These are phyloP conservation scores for Bovichtus diacanthus DNA, from an alignment of 2,797 vertebrate species.

Conservation along the genomic window DNA sequence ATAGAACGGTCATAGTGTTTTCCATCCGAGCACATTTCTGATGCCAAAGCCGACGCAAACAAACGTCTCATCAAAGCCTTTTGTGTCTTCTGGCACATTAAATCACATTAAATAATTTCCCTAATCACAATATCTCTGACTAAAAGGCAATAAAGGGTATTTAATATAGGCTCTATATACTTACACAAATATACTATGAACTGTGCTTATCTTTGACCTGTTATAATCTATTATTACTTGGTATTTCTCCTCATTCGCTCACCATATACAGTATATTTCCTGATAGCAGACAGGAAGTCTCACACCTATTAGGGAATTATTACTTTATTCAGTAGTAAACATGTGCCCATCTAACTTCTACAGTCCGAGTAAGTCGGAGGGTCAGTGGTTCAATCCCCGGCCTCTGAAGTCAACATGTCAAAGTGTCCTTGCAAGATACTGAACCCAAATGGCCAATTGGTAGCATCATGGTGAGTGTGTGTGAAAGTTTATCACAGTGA, in stretches of 20 bases:
- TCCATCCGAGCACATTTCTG: too few relatives aligned
- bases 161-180: conserved; percentile 38
- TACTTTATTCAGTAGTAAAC: conserved; percentile 66
- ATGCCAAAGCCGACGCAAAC: not conserved
- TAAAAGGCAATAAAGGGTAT: conserved; percentile 37
- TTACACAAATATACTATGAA: conserved; percentile 53
- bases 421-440: too few relatives aligned
- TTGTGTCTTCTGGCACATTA: conserved; percentile 7
- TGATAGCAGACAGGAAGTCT: conserved; percentile 17
- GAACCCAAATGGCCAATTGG: too few relatives aligned
- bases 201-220: conserved; percentile 67
- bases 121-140: conserved; percentile 10
- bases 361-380: too few relatives aligned
- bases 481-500: too few relatives aligned
- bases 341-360: conserved; percentile 23
- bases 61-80: not conserved
- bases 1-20: not conserved
- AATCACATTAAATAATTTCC: conserved; percentile 13
- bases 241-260: not conserved
- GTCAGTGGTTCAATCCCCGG: too few relatives aligned
- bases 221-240: conserved; percentile 75
- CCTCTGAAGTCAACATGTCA: too few relatives aligned
- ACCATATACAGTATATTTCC: conserved; percentile 6
- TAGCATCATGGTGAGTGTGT: too few relatives aligned
- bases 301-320: conserved; percentile 20